These are phyloP conservation scores for Vireo altiloquus DNA, from an alignment of 2,113 vertebrate species.

Conservation along the genomic window DNA sequence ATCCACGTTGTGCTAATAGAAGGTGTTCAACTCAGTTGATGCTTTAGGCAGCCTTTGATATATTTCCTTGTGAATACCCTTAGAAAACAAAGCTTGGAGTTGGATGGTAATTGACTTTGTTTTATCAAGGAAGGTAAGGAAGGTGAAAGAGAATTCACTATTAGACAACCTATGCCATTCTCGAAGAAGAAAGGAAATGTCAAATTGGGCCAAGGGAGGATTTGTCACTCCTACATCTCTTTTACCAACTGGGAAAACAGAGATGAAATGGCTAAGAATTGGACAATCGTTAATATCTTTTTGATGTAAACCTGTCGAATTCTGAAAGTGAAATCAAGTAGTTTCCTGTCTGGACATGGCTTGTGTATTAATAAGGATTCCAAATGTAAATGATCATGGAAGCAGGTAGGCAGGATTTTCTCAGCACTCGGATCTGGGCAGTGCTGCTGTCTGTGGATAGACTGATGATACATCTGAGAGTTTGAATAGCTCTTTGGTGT, in stretches of 20 bases:
- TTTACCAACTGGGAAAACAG: not conserved
- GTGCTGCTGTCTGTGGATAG: not conserved
- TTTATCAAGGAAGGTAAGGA: not conserved
- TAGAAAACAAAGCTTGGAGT: not conserved
- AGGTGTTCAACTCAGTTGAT: not conserved
- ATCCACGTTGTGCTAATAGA: not conserved
- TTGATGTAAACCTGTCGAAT: not conserved
- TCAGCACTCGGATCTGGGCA: not conserved
- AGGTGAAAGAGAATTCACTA: not conserved
- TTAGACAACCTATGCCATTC: not conserved
- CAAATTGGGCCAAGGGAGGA: not conserved
- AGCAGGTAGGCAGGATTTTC: not conserved
- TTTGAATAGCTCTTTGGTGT: not conserved
- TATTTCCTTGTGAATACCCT: not conserved
- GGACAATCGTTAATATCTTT: not conserved
- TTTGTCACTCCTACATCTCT: not conserved
- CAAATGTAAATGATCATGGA: not conserved
- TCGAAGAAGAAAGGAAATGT: not conserved
- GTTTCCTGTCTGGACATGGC: not conserved
- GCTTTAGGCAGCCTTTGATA: not conserved
- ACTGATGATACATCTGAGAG: not conserved
- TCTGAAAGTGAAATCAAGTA: not conserved
- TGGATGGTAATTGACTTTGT: not conserved
- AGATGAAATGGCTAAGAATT: not conserved
- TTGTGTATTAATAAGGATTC: not conserved